Evolutionary conservation across 2,888 invertebrate genomes (phyloP), one percentile per base, ranked within the genome.

Genomic region (Plagiodera versicolora): DNA sequence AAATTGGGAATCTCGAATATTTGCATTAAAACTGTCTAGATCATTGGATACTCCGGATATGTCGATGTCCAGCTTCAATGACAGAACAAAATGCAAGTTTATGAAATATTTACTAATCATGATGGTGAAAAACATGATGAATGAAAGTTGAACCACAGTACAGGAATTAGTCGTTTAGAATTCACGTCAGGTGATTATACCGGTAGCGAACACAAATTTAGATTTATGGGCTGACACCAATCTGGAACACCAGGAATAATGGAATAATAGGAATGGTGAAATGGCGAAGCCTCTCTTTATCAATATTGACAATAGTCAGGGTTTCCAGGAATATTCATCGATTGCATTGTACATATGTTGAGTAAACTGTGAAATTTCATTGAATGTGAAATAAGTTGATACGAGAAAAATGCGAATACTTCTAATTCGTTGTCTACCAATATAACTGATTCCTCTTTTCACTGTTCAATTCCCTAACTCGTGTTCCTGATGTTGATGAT

Each of bases 141-240:
- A 52, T 52, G 52, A 28, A 44, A 44, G 44, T 44, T 44, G n/a
- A 16, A 52, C 24, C 20, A 19, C 5, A 17, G 24, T 16, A 39
- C 3, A n/a, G 39, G 16, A 20, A 52, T 52, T 24, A 44, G 24
- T 35, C 39, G 52, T 44, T 24, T 35, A 44, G 52, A 52, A 52
- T 52, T 24, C n/a, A 52, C 52, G 44, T 44, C 44, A 52, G 52
- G 39, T 52, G 52, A 52, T 52, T 39, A 52, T 44, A 24, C 44
- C 52, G 39, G 35, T 39, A 44, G 18, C 44, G 52, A 52, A 52
- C 44, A 52, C 52, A 52, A 52, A 52, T 52, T 52, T 24, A 24
- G 44, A 52, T 52, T 52, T 52, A 52, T 52, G 52, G 20, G 10
- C 14, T 16, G 24, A 19, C 24, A 24, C 44, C 44, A 16, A 10